Percentiles rank a stretch among this genome's conserved stretches.
Conservation (phyloP, 2,797 vertebrate species). For the Buceros bicornis region DNA sequence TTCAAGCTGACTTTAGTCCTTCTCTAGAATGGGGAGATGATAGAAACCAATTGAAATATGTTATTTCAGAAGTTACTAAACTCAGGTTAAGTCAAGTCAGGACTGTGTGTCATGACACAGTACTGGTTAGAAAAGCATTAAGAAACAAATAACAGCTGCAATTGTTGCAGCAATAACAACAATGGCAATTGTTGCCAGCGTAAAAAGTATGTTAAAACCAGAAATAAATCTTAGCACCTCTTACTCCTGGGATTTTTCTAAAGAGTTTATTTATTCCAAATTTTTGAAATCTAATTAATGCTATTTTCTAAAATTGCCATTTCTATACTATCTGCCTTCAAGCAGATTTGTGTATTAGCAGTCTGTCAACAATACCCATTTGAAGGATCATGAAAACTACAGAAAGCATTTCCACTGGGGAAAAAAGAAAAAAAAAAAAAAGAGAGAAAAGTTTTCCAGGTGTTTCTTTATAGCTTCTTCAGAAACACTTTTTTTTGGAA, state of each 20-base stretch:
- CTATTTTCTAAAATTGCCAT: not conserved
- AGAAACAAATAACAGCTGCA: not conserved
- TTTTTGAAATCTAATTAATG: not conserved
- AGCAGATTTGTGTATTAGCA: not conserved
- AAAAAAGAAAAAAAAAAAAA: not conserved
- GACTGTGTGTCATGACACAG: not conserved
- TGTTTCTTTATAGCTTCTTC: slow-evolving; percentile 15
- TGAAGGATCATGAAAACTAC: not conserved
- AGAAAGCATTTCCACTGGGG: not conserved
- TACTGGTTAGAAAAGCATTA: not conserved
- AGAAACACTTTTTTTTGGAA: not conserved
- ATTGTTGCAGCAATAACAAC: not conserved
- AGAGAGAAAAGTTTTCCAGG: not conserved
- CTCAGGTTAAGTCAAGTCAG: not conserved
- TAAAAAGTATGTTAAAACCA: not conserved
- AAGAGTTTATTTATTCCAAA: not conserved
- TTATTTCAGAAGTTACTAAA: not conserved
- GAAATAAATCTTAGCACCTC: not conserved
- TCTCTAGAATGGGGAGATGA: not conserved
- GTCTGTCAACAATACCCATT: not conserved
- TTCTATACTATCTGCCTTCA: not conserved
- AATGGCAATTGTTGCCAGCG: not conserved
- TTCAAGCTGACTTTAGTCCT: not conserved
- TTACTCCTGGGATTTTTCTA: not conserved
- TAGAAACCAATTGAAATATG: not conserved